Evolutionary conservation across 2,113 vertebrate genomes (phyloP).

Genomic region (Puma concolor): DNA sequence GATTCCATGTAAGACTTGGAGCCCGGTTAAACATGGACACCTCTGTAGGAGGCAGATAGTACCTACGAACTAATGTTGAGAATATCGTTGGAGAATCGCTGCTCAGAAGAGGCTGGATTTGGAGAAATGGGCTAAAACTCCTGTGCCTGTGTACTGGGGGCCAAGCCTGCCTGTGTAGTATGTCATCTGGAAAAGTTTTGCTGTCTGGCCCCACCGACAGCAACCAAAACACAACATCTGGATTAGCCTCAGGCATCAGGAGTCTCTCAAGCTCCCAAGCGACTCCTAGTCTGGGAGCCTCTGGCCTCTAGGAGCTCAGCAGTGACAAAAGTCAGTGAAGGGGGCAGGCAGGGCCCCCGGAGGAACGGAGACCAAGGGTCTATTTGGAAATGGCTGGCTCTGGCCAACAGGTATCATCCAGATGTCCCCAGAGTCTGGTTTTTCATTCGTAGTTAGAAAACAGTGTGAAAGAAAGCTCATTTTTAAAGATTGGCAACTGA

Average conservation of each 20-base stretch:
- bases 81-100: not conserved
- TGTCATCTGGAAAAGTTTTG: not conserved
- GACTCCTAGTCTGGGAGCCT: too few relatives aligned
- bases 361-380: not conserved
- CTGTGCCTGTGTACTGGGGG: not conserved
- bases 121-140: not conserved
- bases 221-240: fast-evolving
- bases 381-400: fast-evolving
- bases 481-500: not conserved
- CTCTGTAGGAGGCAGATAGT: not conserved
- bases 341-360: fast-evolving
- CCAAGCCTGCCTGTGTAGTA: too few relatives aligned
- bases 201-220: too few relatives aligned
- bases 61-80: not conserved
- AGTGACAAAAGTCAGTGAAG: not conserved
- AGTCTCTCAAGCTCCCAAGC: not conserved
- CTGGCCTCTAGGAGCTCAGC: not conserved
- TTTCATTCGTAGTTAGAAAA: not conserved
- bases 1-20: not conserved
- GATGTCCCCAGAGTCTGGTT: not conserved
- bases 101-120: not conserved
- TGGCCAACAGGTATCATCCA: fast-evolving
- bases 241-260: fast-evolving
- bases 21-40: too few relatives aligned
- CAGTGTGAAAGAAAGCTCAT: not conserved